Evolutionary conservation across 2,888 invertebrate genomes (phyloP), one percentile per base, ranked within the genome.

Genomic region (Molorchus minor): DNA sequence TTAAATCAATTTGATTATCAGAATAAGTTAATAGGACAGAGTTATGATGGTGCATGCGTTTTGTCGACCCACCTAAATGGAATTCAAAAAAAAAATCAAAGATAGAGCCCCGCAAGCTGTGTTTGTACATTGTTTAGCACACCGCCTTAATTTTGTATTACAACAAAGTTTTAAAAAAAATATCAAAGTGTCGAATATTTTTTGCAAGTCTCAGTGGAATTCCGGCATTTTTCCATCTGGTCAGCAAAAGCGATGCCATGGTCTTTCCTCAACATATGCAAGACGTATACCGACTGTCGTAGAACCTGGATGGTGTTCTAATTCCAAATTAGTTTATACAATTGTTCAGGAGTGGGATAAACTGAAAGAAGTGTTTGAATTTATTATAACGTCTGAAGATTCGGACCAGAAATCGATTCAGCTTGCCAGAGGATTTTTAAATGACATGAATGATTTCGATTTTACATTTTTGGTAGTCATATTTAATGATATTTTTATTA

Each of bases 11-110:
- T 60, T 57, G 33, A 62, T 13, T 61, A 64, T 41, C 30, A 56
- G 47, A 20, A 49, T n/a, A 68, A 68, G 55, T 36, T 71, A 16
- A 38, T 70, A 16, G 67, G 30, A 2, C 71, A 70, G 38, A 68
- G 65, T 51, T 72, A 60, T 51, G 69, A 71, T 53, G 71, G 72
- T 0, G 67, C 69, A 1, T 53, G 58, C 38, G 68, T 69, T 8
- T 61, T 62, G 59, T 17, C 63, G n/a, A 59, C 56, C 2, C 47
- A 59, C 16, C 35, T 66, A 35, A 47, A 58, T 43, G 54, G 35
- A 16, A 46, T 62, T 19, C 57, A 59, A 25, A 51, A 43, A 53
- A n/a, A 63, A 56, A 63, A 47, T 70, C 20, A 65, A 61, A 58
- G 56, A 61, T 17, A 21, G 30, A 15, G 65, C 58, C n/a, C 65